Evolutionary conservation across 2,113 vertebrate genomes (phyloP).

Genomic region (Zosterops lateralis): DNA sequence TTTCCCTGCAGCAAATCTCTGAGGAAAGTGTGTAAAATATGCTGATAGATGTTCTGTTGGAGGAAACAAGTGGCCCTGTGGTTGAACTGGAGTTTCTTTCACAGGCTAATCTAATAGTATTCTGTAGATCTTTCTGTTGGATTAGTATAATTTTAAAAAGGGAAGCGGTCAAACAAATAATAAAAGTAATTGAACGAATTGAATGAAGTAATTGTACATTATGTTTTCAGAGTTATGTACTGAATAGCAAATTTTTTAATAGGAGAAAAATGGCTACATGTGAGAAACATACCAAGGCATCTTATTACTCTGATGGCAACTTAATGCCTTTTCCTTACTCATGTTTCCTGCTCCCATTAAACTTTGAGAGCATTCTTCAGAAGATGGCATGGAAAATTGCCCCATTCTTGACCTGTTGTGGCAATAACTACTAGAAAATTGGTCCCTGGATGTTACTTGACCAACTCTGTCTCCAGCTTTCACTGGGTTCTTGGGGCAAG

Average conservation of each 20-base stretch:
- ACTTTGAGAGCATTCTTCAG: neutral
- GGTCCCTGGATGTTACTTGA: neutral
- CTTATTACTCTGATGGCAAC: neutral
- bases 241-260: neutral
- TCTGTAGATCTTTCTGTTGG: neutral
- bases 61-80: neutral
- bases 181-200: neutral
- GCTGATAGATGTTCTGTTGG: neutral
- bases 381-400: neutral
- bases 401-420: neutral
- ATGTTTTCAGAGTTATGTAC: neutral
- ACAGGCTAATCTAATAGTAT: neutral
- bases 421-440: neutral
- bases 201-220: no score
- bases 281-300: neutral
- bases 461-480: neutral
- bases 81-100: neutral
- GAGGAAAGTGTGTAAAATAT: neutral
- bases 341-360: neutral
- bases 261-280: neutral
- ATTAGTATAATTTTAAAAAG: neutral
- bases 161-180: neutral
- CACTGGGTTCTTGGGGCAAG: neutral
- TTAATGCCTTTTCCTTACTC: neutral
- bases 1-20: neutral